phyloP scores from a whole-genome alignment of 30 jellyfish, hydroid and myxozoan genomes.

The Chrysaora quinquecirrha region DNA sequence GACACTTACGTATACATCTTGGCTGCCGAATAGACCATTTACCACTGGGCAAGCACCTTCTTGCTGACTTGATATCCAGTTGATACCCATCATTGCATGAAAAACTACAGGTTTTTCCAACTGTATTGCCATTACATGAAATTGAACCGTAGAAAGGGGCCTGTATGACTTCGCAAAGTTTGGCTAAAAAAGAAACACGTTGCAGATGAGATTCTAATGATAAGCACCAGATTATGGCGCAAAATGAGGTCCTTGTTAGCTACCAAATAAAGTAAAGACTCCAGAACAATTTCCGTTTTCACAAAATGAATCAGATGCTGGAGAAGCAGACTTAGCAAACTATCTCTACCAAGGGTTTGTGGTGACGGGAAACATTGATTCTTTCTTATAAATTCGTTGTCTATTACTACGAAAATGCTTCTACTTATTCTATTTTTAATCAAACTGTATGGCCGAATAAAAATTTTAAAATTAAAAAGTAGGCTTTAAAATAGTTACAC shows the following conservation, averaged over 20 bases:
- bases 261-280: no score
- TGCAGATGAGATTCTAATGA: neutral
- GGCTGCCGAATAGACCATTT: constrained; percentile 73
- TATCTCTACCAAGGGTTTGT: no score
- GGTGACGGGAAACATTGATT: no score
- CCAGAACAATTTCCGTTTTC: no score
- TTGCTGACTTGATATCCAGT: constrained; percentile 25
- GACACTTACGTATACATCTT: constrained; percentile 78
- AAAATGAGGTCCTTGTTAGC: neutral
- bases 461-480: no score
- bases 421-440: no score
- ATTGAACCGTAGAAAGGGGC: constrained; percentile 76
- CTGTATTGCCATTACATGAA: constrained; percentile 67
- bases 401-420: no score
- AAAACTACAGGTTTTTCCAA: constrained; percentile 71
- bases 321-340: no score
- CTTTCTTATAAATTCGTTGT: no score
- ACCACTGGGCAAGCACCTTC: constrained; percentile 76
- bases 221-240: neutral
- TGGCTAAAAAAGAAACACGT: constrained; percentile 55
- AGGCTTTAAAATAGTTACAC: no score
- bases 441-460: no score
- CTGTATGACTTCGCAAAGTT: constrained; percentile 53
- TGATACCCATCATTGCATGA: constrained; percentile 77
- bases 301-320: no score